Evolutionary conservation across 1,140 invertebrate species (phyloP).

Genomic region (Formica exsecta): DNA sequence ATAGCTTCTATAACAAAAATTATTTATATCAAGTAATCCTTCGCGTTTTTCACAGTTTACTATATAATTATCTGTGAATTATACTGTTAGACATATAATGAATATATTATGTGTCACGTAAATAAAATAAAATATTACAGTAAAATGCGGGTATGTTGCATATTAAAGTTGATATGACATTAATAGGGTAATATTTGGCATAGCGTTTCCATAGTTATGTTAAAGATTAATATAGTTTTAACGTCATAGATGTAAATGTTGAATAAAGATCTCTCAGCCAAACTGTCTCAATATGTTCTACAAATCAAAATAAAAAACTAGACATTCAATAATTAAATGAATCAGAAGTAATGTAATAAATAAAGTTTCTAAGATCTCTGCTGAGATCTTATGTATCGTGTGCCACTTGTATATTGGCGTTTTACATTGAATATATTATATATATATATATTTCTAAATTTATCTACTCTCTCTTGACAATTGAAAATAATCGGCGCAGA

Average conservation of each 20-base stretch:
- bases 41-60: background rate
- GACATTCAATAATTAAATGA: too few species aligned
- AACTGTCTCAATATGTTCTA: too few species aligned
- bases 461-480: background rate
- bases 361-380: background rate
- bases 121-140: constrained; percentile 12
- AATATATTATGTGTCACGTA: constrained; percentile 13
- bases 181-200: background rate
- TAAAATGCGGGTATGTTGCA: background rate
- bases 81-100: constrained; percentile 14
- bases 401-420: background rate
- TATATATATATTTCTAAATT: background rate
- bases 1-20: constrained; percentile 4
- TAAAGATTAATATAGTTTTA: background rate
- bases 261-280: background rate
- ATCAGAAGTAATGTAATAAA: background rate
- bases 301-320: too few species aligned
- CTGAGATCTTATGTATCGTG: background rate
- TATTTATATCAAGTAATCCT: constrained; percentile 25
- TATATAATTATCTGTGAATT: background rate
- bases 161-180: constrained; percentile 31
- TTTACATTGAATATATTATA: background rate
- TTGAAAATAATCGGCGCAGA: constrained; percentile 7
- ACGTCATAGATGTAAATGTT: background rate
- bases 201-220: background rate